Percentiles rank a stretch among this genome's conserved stretches.
Conservation (phyloP, 1,140 invertebrate species). For the Acromyrmex charruanus region DNA sequence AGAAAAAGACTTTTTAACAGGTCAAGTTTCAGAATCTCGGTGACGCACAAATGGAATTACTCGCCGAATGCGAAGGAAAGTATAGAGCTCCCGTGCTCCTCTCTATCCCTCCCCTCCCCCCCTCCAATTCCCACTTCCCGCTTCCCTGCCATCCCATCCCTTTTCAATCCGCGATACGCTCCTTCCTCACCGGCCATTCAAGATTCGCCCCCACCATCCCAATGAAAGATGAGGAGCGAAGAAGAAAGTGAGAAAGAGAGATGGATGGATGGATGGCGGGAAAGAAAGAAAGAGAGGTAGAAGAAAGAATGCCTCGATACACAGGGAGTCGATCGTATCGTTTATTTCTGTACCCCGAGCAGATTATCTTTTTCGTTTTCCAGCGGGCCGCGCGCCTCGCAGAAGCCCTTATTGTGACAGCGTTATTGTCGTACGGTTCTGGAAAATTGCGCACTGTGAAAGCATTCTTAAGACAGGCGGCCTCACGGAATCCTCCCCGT, state of each 20-base stretch:
- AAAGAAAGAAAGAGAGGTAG: not conserved
- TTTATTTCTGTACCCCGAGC: slow-evolving; percentile 77
- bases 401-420: slow-evolving; percentile 82
- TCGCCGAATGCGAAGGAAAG: slow-evolving; percentile 66
- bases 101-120: slow-evolving; percentile 3
- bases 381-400: slow-evolving; percentile 52
- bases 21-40: slow-evolving; percentile 80
- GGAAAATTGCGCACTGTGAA: slow-evolving; percentile 83
- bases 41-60: slow-evolving; percentile 80
- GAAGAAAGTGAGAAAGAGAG: not conserved
- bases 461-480: slow-evolving; percentile 72
- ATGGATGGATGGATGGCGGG: not conserved
- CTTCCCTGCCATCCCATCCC: slow-evolving; percentile 27
- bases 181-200: slow-evolving; percentile 57
- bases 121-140: slow-evolving; percentile 41
- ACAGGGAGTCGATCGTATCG: slow-evolving; percentile 80
- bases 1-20: slow-evolving; percentile 81
- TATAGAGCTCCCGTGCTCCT: slow-evolving; percentile 22
- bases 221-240: slow-evolving; percentile 14
- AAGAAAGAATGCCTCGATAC: slow-evolving; percentile 41
- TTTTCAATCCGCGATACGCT: slow-evolving; percentile 51
- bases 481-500: slow-evolving; percentile 56
- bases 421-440: slow-evolving; percentile 82
- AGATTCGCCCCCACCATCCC: slow-evolving; percentile 65
- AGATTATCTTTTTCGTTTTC: slow-evolving; percentile 76